Evolutionary conservation across 1,140 invertebrate genomes (phyloP).

Genomic region (Sminthurides bifidus): DNA sequence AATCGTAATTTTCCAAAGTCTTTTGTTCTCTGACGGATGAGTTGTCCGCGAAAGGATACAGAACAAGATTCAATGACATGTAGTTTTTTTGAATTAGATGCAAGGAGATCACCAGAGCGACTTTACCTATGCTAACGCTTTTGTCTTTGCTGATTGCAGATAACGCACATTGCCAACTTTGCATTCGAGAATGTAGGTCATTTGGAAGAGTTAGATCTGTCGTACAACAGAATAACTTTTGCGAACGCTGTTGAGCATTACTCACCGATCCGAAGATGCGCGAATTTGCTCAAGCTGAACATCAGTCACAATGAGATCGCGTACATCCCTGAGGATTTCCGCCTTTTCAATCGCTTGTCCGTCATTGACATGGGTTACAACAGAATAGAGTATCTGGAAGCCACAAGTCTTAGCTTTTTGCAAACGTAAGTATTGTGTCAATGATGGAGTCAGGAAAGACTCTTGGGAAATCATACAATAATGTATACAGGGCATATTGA

Average conservation of each 20-base stretch:
- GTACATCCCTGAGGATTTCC: conserved; percentile 22
- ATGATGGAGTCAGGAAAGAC: neutral
- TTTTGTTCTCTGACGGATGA: too few relatives aligned
- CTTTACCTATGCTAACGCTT: too few relatives aligned
- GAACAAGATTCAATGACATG: too few relatives aligned
- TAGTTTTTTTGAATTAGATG: too few relatives aligned
- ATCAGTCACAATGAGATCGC: conserved; percentile 20
- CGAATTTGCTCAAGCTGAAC: conserved; percentile 15
- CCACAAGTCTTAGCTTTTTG: conserved; percentile 17
- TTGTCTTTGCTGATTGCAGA: conserved; percentile 17
- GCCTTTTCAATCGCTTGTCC: conserved; percentile 2
- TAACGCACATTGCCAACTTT: conserved; percentile 18
- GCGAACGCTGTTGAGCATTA: neutral
- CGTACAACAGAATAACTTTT: conserved; percentile 21
- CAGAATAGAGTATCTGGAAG: conserved; percentile 13
- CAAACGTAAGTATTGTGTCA: conserved; percentile 12
- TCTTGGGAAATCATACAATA: neutral
- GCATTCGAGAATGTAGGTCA: conserved; percentile 16
- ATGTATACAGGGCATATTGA: conserved; percentile 22
- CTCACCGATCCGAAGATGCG: neutral
- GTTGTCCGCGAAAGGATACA: too few relatives aligned
- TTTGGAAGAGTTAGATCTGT: conserved; percentile 17
- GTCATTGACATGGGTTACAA: conserved; percentile 23
- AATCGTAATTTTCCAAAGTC: too few relatives aligned
- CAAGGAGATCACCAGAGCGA: too few relatives aligned